Evolutionary conservation across 1,140 invertebrate species (phyloP).

Genomic region (Aphidius ervi): DNA sequence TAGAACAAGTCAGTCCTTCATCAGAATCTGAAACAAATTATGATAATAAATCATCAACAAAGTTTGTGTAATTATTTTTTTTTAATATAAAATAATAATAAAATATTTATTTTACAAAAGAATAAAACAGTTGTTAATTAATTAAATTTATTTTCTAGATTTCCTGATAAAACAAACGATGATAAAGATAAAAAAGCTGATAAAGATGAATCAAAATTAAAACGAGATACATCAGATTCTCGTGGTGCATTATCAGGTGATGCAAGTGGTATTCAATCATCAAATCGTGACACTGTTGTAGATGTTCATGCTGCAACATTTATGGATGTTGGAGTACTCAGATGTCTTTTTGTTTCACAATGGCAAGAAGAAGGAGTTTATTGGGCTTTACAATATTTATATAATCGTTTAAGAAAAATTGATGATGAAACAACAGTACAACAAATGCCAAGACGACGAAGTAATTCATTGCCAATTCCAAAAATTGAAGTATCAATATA

Average conservation of each 20-base stretch:
- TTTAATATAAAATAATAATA: background rate
- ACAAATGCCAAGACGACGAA: slow-evolving; percentile 73
- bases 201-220: slow-evolving; percentile 32
- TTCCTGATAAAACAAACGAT: slow-evolving; percentile 14
- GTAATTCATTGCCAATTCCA: slow-evolving; percentile 89
- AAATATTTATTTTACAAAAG: background rate
- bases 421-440: slow-evolving; percentile 73
- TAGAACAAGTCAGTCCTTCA: slow-evolving; percentile 51
- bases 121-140: background rate
- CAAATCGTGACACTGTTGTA: slow-evolving; percentile 27
- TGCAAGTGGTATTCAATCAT: slow-evolving; percentile 26
- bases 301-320: slow-evolving; percentile 88
- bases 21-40: slow-evolving; percentile 48
- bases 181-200: slow-evolving; percentile 32
- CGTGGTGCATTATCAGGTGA: slow-evolving; percentile 29
- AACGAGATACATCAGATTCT: slow-evolving; percentile 24
- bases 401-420: slow-evolving; percentile 79
- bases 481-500: slow-evolving; percentile 86
- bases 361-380: slow-evolving; percentile 98
- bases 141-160: slow-evolving; percentile 4
- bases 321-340: slow-evolving; percentile 90
- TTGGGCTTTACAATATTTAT: slow-evolving; percentile 94
- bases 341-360: slow-evolving; percentile 94
- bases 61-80: slow-evolving; percentile 53
- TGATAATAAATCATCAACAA: slow-evolving; percentile 49